Evolutionary conservation across 2,113 vertebrate genomes (phyloP).

Genomic region (Calyptomena viridis): DNA sequence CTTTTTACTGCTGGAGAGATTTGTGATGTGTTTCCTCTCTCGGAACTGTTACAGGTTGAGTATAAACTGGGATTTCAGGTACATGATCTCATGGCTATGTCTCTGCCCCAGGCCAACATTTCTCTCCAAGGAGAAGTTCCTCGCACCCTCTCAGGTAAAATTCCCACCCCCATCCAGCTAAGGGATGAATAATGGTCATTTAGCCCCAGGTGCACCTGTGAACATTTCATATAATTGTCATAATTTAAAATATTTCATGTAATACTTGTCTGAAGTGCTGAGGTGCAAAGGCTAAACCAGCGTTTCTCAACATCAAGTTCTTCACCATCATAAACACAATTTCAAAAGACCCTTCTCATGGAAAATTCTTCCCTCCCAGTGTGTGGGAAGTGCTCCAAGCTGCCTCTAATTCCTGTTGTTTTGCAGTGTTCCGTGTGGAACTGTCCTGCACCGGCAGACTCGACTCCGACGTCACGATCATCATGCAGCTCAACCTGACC

Average conservation of each 20-base stretch:
- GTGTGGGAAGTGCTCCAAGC: not conserved
- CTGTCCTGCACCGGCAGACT: conserved; percentile 93
- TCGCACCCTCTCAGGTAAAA: conserved; percentile 84
- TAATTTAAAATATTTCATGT: no score
- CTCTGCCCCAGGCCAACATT: conserved; percentile 89
- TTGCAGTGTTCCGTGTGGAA: conserved; percentile 91
- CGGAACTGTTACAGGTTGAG: conserved; percentile 81
- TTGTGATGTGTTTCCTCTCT: not conserved
- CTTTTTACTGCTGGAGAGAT: not conserved
- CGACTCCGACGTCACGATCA: conserved; percentile 89
- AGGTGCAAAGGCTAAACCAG: not conserved
- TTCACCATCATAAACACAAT: not conserved
- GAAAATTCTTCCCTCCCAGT: not conserved
- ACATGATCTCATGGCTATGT: conserved; percentile 89
- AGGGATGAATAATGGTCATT: not conserved
- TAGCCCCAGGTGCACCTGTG: not conserved
- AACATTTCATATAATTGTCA: not conserved
- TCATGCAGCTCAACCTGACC: conserved; percentile 96
- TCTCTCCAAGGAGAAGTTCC: conserved; percentile 91
- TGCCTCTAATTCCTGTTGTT: not conserved
- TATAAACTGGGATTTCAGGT: conserved; percentile 92
- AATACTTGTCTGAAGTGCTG: not conserved
- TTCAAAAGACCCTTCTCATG: not conserved
- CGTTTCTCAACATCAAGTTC: not conserved
- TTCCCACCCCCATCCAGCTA: not conserved